A percentile compares a stretch with the other conserved stretches of the same genome.
These are phyloP conservation scores for Phylloscopus trochiloides DNA, from an alignment of 2,113 vertebrate species.

Conservation along the genomic window DNA sequence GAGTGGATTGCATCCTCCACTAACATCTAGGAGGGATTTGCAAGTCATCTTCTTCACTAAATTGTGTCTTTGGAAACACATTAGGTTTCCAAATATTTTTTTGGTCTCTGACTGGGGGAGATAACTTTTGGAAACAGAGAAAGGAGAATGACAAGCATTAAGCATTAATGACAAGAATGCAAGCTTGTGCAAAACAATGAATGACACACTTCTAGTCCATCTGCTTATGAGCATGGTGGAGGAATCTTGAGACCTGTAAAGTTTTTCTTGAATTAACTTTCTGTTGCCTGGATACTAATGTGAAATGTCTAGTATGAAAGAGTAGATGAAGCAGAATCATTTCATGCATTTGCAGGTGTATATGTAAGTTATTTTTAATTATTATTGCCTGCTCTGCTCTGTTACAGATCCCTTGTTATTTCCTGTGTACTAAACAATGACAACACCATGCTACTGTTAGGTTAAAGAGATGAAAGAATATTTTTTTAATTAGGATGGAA, in stretches of 20 bases:
- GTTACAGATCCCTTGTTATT: not conserved
- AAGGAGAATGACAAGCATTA: not conserved
- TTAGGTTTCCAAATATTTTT: not conserved
- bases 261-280: constrained; percentile 26
- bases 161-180: not conserved
- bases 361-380: constrained; percentile 26
- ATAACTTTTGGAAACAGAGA: not conserved
- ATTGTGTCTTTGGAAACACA: not conserved
- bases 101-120: not conserved
- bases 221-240: not conserved
- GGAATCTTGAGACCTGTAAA: not conserved
- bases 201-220: not conserved
- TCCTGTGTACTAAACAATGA: not conserved
- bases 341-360: not conserved
- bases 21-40: not conserved
- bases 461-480: not conserved
- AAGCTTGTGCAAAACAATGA: not conserved
- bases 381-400: constrained; percentile 1
- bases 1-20: not conserved
- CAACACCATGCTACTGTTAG: not conserved
- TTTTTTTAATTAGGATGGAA: not conserved
- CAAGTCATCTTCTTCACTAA: not conserved
- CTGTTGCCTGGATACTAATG: constrained; percentile 35
- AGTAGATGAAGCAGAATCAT: not conserved
- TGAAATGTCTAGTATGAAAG: not conserved